Evolutionary conservation across 2,797 vertebrate genomes (phyloP).

Genomic region (Pteronotus mesoamericanus): DNA sequence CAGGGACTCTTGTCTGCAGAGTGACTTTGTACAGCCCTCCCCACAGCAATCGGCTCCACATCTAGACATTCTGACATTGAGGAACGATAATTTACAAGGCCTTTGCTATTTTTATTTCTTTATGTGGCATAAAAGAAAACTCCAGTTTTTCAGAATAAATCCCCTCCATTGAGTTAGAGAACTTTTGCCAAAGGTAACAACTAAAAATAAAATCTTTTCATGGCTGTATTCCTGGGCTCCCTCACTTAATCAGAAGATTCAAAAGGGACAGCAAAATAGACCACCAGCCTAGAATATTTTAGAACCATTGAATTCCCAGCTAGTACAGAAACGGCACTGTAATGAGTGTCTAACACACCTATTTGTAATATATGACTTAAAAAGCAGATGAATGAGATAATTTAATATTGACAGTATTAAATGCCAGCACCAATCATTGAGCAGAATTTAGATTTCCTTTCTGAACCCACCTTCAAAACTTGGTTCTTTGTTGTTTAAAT

Average conservation of each 20-base stretch:
- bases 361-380: conserved; percentile 42
- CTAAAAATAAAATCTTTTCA: conserved; percentile 74
- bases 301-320: conserved; percentile 37
- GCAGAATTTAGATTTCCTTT: conserved; percentile 60
- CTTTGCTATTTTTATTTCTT: conserved; percentile 71
- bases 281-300: conserved; percentile 37
- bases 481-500: background rate
- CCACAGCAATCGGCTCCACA: background rate
- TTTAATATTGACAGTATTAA: conserved; percentile 60
- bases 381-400: conserved; percentile 20
- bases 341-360: background rate
- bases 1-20: conserved; percentile 36
- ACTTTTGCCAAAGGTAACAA: conserved; percentile 70
- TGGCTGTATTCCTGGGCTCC: conserved; percentile 64
- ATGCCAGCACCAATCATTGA: background rate
- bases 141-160: conserved; percentile 55
- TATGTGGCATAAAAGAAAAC: conserved; percentile 66
- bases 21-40: conserved; percentile 25
- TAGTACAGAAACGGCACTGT: background rate
- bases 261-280: conserved; percentile 45
- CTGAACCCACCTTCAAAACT: conserved; percentile 21
- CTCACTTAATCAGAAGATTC: conserved; percentile 69
- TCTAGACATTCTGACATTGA: conserved; percentile 50
- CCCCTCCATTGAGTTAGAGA: conserved; percentile 66
- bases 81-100: conserved; percentile 58